Evolutionary conservation across 2,888 invertebrate species (phyloP).

Genomic region (Gasteruption jaculator): DNA sequence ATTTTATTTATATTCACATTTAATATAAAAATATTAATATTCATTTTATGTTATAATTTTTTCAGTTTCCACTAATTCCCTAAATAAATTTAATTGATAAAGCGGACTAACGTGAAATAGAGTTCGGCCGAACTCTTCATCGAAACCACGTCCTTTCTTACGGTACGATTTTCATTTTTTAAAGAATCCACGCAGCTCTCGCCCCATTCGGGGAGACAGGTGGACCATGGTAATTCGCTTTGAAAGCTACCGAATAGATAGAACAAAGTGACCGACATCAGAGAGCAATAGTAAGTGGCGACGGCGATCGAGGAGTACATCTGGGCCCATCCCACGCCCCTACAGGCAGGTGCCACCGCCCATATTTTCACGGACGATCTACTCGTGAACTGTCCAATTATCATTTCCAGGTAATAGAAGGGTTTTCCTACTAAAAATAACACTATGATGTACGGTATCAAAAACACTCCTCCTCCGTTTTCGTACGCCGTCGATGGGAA

Average conservation of each 20-base stretch:
- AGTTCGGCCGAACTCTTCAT: constrained; percentile 36
- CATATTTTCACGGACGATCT: constrained; percentile 75
- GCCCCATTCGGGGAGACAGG: constrained; percentile 45
- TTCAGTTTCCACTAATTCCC: not conserved
- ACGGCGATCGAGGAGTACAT: constrained; percentile 49
- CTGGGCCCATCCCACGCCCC: constrained; percentile 61
- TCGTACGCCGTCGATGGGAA: constrained; percentile 66
- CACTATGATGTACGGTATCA: constrained; percentile 65
- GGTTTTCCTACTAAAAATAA: constrained; percentile 69
- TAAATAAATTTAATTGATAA: not conserved
- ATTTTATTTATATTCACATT: not conserved
- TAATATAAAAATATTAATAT: not conserved
- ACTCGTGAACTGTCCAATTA: constrained; percentile 79
- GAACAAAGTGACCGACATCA: constrained; percentile 53
- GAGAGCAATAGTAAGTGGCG: constrained; percentile 52
- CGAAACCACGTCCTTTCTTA: constrained; percentile 5
- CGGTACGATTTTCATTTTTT: constrained; percentile 4
- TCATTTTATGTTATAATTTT: constrained; percentile 12
- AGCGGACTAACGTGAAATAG: constrained; percentile 31
- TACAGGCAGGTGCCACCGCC: constrained; percentile 67
- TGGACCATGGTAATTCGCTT: constrained; percentile 51
- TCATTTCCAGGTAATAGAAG: constrained; percentile 81
- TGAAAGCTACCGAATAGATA: constrained; percentile 52
- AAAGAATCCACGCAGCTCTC: constrained; percentile 34
- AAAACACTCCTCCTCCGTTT: constrained; percentile 67